Conservation (phyloP, 2,888 invertebrate genomes). For the Perithous albicinctus region DNA sequence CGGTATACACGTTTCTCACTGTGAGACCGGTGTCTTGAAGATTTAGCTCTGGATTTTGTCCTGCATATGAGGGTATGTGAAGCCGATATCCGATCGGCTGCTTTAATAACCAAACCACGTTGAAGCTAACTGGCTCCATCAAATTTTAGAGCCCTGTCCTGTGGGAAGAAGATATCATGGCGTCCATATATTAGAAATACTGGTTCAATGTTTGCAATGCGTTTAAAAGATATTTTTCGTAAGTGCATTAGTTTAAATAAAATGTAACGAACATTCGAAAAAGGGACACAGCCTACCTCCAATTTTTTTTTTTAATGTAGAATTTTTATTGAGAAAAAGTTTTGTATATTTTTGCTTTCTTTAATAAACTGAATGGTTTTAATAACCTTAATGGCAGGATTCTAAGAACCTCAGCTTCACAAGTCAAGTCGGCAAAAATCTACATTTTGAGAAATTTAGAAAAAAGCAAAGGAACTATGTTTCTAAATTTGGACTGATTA, state of each 20-base stretch:
- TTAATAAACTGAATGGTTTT: too few relatives aligned
- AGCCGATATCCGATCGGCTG: conserved; percentile 74
- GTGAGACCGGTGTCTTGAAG: neutral
- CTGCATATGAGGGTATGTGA: conserved; percentile 65
- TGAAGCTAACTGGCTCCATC: conserved; percentile 19
- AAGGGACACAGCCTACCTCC: too few relatives aligned
- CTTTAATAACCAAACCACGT: conserved; percentile 73
- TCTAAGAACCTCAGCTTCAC: too few relatives aligned
- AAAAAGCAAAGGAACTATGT: too few relatives aligned
- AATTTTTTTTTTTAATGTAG: too few relatives aligned
- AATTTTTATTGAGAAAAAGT: too few relatives aligned
- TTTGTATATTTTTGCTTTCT: too few relatives aligned
- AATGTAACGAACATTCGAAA: neutral
- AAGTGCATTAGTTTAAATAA: neutral
- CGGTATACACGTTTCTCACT: conserved; percentile 6
- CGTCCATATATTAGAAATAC: neutral
- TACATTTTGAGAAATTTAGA: too few relatives aligned
- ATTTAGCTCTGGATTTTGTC: conserved; percentile 40
- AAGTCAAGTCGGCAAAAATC: too few relatives aligned
- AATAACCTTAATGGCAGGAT: too few relatives aligned
- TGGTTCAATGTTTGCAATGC: neutral
- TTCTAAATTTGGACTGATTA: too few relatives aligned
- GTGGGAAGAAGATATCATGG: neutral
- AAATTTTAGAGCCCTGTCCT: neutral
- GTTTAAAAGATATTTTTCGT: neutral